These are phyloP conservation scores for Pissodes strobi DNA, from an alignment of 1,140 invertebrate genomes.

Conservation along the genomic window DNA sequence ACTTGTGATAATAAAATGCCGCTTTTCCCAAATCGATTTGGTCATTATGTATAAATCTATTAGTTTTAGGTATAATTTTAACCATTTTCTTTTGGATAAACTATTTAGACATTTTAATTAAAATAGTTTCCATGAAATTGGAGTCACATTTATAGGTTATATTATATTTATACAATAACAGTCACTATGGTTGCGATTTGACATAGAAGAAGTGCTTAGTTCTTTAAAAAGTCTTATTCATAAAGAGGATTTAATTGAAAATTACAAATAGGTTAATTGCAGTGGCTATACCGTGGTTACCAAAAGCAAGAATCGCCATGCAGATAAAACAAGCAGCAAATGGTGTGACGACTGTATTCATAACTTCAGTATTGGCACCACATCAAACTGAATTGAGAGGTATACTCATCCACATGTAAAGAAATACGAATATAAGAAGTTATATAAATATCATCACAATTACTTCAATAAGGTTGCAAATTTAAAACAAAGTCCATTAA, in stretches of 20 bases:
- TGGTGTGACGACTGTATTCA: conserved; percentile 17
- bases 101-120: no score
- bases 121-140: no score
- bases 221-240: not conserved
- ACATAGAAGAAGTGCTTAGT: no score
- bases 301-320: conserved; percentile 11
- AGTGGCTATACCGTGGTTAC: conserved; percentile 7
- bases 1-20: no score
- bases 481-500: not conserved
- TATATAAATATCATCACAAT: conserved; percentile 11
- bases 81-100: no score
- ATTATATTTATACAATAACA: no score
- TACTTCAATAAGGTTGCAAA: conserved; percentile 10
- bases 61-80: no score
- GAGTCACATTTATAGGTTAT: no score
- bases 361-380: conserved; percentile 2
- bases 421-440: not conserved
- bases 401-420: conserved; percentile 3
- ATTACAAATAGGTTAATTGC: conserved; percentile 3
- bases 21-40: no score
- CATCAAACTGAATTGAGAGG: conserved; percentile 17
- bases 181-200: no score
- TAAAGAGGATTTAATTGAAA: not conserved
- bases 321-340: conserved; percentile 10
- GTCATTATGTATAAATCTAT: no score